A percentile compares a stretch with the other conserved stretches of the same genome.
These are phyloP conservation scores for Nibea albiflora DNA, from an alignment of 2,113 vertebrate species.

Conservation along the genomic window DNA sequence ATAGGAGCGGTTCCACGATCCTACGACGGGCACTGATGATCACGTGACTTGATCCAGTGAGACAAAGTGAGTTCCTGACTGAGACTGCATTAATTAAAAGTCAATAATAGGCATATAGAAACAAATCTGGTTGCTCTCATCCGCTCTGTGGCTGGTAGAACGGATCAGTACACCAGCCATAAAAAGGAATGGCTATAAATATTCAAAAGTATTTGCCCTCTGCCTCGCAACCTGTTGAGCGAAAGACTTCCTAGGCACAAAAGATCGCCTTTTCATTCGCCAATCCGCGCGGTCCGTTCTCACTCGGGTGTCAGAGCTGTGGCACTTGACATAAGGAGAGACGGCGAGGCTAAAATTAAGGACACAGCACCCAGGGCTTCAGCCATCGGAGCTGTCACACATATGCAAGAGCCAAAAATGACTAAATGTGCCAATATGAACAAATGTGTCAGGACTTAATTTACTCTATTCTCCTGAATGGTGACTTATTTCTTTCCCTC, in stretches of 20 bases:
- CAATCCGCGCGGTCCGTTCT: slow-evolving; percentile 20
- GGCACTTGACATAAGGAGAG: slow-evolving; percentile 28
- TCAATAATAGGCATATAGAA: no score
- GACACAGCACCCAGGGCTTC: slow-evolving; percentile 28
- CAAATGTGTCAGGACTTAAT: slow-evolving; percentile 54
- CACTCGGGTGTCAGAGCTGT: slow-evolving; percentile 23
- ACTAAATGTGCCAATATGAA: slow-evolving; percentile 25
- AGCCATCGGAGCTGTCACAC: slow-evolving; percentile 46
- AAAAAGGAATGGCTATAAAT: neutral
- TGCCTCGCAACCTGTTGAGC: slow-evolving; percentile 60
- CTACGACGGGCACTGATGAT: neutral
- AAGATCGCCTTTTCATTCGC: slow-evolving; percentile 27
- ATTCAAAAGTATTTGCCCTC: neutral
- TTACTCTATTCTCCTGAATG: slow-evolving; percentile 34
- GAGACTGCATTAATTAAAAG: neutral
- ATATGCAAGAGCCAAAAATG: slow-evolving; percentile 31
- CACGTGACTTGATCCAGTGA: neutral
- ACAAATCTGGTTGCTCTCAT: neutral
- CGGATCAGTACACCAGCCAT: neutral
- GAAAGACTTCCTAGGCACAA: slow-evolving; percentile 19
- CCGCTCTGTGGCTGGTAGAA: neutral
- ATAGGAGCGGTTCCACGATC: slow-evolving; percentile 26
- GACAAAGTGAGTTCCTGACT: slow-evolving; percentile 1
- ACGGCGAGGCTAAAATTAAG: slow-evolving; percentile 52
- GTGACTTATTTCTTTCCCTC: slow-evolving; percentile 21